These are phyloP conservation scores for Elgaria multicarinata DNA, from an alignment of 2,113 vertebrate genomes.

Conservation along the genomic window DNA sequence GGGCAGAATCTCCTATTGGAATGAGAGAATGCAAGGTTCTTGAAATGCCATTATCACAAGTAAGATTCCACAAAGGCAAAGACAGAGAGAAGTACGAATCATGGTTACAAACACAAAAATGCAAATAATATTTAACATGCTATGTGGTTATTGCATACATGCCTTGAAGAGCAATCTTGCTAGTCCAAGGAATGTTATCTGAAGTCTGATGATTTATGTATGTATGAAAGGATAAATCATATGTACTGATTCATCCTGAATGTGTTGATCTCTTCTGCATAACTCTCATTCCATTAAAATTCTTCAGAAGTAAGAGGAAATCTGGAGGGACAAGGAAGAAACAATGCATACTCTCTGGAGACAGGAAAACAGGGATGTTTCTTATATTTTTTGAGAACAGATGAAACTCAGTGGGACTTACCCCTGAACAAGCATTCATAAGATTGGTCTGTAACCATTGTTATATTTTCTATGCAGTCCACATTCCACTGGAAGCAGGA, in stretches of 20 bases:
- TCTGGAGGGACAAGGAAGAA: not conserved
- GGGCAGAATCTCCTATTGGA: not conserved
- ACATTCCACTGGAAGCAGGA: not conserved
- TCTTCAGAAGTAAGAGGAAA: not conserved
- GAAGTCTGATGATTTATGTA: not conserved
- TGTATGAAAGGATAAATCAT: not conserved
- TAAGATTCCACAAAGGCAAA: not conserved
- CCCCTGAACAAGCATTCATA: not conserved
- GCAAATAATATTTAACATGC: constrained; percentile 26
- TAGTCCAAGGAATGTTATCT: not conserved
- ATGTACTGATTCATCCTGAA: not conserved
- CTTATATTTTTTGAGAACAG: not conserved
- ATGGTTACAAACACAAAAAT: not conserved
- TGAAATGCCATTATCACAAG: not conserved
- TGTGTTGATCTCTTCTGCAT: not conserved
- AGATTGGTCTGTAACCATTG: not conserved
- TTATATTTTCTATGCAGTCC: not conserved
- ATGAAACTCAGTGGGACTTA: not conserved
- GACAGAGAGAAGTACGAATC: constrained; percentile 40
- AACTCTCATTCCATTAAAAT: constrained; percentile 28
- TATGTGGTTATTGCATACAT: not conserved
- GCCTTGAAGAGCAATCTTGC: not conserved
- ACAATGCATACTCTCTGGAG: constrained; percentile 1
- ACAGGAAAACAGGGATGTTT: not conserved
- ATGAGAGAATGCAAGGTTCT: not conserved